A percentile compares a stretch with the other conserved stretches of the same genome.
phyloP scores from a whole-genome alignment of 2,888 invertebrate species.

The Drosophila koepferae region DNA sequence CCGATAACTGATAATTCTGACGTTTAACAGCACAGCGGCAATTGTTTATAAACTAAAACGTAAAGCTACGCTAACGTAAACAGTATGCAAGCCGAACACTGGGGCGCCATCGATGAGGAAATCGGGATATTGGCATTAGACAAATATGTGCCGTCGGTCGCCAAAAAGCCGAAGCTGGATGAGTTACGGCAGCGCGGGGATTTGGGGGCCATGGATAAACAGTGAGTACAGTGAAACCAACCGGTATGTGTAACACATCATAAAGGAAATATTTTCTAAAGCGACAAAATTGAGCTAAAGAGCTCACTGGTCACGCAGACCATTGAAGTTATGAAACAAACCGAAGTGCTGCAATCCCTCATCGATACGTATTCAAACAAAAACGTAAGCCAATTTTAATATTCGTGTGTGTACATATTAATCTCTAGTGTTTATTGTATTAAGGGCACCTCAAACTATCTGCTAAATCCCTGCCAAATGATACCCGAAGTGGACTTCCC shows the following conservation, averaged over 20 bases:
- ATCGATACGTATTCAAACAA: conserved; percentile 85
- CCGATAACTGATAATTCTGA: conserved; percentile 2
- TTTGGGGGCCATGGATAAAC: conserved; percentile 47
- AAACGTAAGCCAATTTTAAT: conserved; percentile 68
- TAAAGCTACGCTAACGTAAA: not conserved
- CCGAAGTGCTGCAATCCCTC: conserved; percentile 83
- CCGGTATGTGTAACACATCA: not conserved
- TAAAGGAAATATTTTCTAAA: not conserved
- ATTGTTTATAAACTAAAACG: conserved; percentile 12
- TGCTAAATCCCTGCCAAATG: conserved; percentile 84
- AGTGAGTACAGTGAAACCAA: conserved; percentile 41
- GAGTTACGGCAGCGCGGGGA: conserved; percentile 63
- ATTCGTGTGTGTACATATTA: not conserved
- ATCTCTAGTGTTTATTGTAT: not conserved
- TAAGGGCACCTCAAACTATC: conserved; percentile 83
- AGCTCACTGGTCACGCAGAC: conserved; percentile 84
- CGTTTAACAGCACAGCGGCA: conserved; percentile 11
- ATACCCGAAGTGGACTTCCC: conserved; percentile 85
- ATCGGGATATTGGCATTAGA: conserved; percentile 24
- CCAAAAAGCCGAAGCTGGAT: conserved; percentile 74
- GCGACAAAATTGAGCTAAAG: conserved; percentile 69
- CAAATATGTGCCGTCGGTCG: conserved; percentile 59
- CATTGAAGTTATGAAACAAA: conserved; percentile 85
- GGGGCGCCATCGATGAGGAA: conserved; percentile 63
- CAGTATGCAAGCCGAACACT: conserved; percentile 56